Percentiles rank a stretch among this genome's conserved stretches.
Evolutionary conservation across 2,113 vertebrate species (phyloP).

Genomic region (Nestor notabilis): DNA sequence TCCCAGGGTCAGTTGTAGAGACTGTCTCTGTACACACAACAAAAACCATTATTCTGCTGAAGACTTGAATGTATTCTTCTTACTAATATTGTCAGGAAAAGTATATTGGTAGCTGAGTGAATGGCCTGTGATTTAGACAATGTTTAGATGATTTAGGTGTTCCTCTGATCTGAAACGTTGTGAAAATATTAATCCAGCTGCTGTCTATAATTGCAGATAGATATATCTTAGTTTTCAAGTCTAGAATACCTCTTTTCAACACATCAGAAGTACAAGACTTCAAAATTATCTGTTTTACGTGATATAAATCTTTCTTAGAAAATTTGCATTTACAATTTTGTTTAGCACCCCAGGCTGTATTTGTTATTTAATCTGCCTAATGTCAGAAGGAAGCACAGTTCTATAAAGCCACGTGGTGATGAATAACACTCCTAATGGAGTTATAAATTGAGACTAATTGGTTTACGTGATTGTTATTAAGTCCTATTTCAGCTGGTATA

Average conservation of each 20-base stretch:
- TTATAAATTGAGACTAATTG: conserved; percentile 82
- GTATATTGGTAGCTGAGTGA: neutral
- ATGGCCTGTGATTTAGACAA: neutral
- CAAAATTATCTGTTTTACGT: neutral
- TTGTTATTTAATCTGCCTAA: conserved; percentile 72
- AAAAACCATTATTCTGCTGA: neutral
- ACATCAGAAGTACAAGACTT: neutral
- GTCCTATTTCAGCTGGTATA: conserved; percentile 72
- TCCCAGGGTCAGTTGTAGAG: neutral
- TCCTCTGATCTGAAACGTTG: neutral
- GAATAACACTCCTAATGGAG: conserved; percentile 73
- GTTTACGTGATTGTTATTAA: conserved; percentile 78
- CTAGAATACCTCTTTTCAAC: neutral
- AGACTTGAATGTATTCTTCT: neutral
- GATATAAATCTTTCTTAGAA: conserved; percentile 17
- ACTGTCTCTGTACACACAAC: neutral
- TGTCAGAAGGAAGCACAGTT: conserved; percentile 52
- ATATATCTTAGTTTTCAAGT: neutral
- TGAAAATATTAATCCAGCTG: neutral
- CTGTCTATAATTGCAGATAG: neutral
- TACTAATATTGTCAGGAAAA: neutral
- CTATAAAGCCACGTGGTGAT: conserved; percentile 60
- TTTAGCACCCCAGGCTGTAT: conserved; percentile 65
- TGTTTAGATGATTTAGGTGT: neutral
- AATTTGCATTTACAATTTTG: conserved; percentile 40